phyloP scores from a whole-genome alignment of 2,797 vertebrate genomes.

The Oreochromis mossambicus region DNA sequence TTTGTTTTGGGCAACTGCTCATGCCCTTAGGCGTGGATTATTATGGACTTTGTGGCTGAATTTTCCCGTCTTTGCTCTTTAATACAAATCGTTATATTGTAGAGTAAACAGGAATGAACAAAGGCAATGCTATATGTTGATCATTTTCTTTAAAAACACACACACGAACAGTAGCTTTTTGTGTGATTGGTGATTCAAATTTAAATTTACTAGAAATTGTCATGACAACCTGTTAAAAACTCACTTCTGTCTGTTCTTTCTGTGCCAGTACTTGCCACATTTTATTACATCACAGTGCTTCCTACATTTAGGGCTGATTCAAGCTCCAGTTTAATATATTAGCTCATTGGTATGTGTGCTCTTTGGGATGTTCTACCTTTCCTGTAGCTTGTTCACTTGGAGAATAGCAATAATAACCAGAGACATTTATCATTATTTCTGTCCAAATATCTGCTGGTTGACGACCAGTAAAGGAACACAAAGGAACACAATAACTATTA shows the following conservation, averaged over 20 bases:
- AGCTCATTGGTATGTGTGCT: neutral
- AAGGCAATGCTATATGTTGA: neutral
- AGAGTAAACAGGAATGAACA: neutral
- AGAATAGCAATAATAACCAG: neutral
- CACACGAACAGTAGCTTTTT: neutral
- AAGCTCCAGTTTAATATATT: neutral
- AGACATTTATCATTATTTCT: constrained; percentile 9
- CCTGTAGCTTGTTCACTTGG: neutral
- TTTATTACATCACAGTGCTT: neutral
- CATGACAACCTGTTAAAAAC: neutral
- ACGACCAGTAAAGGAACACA: constrained; percentile 1
- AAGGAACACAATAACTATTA: constrained; percentile 1
- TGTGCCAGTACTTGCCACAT: neutral
- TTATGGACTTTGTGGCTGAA: neutral
- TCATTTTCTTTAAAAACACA: neutral
- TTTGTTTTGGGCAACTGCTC: neutral
- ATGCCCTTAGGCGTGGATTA: neutral
- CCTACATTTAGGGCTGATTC: neutral
- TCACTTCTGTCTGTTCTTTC: neutral
- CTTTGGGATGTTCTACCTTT: neutral
- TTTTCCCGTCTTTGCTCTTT: neutral
- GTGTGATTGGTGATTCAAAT: neutral
- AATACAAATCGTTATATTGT: neutral
- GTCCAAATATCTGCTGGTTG: neutral
- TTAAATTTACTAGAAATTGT: neutral